Evolutionary conservation across 2,888 invertebrate species (phyloP).

Genomic region (Prenolepis imparis): DNA sequence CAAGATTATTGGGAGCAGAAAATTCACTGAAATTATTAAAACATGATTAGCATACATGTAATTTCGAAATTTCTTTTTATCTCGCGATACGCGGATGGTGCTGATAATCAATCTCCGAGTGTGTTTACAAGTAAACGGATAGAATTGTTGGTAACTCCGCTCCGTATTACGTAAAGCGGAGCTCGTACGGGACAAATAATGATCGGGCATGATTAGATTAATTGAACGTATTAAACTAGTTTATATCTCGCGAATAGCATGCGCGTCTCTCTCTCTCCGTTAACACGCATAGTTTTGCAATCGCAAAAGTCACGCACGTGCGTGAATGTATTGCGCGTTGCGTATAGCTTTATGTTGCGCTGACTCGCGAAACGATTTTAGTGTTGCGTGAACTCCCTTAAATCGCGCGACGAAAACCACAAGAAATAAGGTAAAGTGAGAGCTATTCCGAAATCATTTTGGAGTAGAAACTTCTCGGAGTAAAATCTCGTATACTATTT

Average conservation of each 20-base stretch:
- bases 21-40: constrained; percentile 36
- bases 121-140: constrained; percentile 62
- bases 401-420: not conserved
- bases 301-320: constrained; percentile 47
- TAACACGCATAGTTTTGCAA: constrained; percentile 54
- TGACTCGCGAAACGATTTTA: constrained; percentile 46
- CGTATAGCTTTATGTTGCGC: not conserved
- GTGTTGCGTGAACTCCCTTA: not conserved
- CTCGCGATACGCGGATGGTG: not conserved
- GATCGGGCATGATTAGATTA: constrained; percentile 78
- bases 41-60: constrained; percentile 12
- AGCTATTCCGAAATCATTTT: not conserved
- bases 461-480: not conserved
- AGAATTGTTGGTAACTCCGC: constrained; percentile 59
- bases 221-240: constrained; percentile 78
- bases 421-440: not conserved
- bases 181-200: constrained; percentile 67
- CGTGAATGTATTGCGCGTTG: constrained; percentile 22
- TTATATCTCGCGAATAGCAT: constrained; percentile 58
- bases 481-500: not conserved
- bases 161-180: constrained; percentile 64
- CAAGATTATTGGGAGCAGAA: not conserved
- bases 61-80: constrained; percentile 27
- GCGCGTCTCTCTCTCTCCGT: constrained; percentile 49
- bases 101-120: not conserved